Evolutionary conservation across 2,113 vertebrate species (phyloP).

Genomic region (Oxyruncus cristatus): DNA sequence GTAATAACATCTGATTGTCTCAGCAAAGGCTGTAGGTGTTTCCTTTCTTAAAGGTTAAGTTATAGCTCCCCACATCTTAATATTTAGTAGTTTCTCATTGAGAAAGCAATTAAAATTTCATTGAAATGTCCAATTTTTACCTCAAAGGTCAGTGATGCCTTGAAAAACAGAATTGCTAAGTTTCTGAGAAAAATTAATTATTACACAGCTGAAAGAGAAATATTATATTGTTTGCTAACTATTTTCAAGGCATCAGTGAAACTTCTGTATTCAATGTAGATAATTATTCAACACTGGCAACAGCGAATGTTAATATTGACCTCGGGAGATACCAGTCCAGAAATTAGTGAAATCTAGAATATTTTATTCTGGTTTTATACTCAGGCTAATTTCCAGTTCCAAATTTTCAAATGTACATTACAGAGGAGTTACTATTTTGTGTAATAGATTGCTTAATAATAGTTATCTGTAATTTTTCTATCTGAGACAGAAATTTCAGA

Average conservation of each 20-base stretch:
- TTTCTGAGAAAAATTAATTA: not conserved
- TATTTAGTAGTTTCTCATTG: not conserved
- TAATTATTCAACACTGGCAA: not conserved
- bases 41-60: not conserved
- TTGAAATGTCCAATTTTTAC: not conserved
- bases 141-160: not conserved
- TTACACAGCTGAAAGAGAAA: not conserved
- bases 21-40: not conserved
- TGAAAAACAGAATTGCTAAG: not conserved
- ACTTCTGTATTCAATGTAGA: not conserved
- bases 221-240: not conserved
- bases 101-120: not conserved
- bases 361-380: not conserved
- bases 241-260: not conserved
- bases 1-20: not conserved
- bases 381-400: not conserved
- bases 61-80: not conserved
- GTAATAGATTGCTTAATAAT: not conserved
- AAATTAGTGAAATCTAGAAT: not conserved
- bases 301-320: not conserved
- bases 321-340: not conserved
- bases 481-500: not conserved
- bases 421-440: not conserved
- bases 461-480: not conserved
- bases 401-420: not conserved